These are phyloP conservation scores for Choloepus hoffmanni DNA, from an alignment of 2,113 vertebrate species.

Conservation along the genomic window DNA sequence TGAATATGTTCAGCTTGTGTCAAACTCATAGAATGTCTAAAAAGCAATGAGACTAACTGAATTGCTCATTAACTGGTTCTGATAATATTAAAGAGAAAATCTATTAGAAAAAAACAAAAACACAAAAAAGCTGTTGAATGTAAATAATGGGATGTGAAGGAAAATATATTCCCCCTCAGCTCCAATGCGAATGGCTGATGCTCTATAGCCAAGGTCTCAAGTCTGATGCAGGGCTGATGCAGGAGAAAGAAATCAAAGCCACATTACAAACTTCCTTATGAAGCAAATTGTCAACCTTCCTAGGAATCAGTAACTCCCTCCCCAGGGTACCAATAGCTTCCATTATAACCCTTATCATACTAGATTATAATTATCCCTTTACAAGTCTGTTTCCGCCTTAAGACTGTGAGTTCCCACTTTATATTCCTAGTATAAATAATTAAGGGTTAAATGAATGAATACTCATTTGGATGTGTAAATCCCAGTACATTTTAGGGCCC, in stretches of 20 bases:
- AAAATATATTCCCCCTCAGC: neutral
- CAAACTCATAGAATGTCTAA: neutral
- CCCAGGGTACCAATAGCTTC: neutral
- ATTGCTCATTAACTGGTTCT: neutral
- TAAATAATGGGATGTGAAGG: neutral
- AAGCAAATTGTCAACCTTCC: neutral
- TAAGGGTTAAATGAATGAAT: neutral
- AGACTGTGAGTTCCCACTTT: neutral
- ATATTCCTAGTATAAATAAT: neutral
- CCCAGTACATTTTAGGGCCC: neutral
- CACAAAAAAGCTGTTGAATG: neutral
- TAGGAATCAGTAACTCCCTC: slow-evolving; percentile 3
- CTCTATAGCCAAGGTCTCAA: neutral
- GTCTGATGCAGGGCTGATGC: neutral
- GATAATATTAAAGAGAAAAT: neutral
- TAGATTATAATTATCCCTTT: neutral
- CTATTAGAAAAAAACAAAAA: neutral
- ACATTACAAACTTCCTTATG: neutral
- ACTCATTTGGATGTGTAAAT: neutral
- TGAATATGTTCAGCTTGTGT: neutral
- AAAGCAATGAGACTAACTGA: neutral
- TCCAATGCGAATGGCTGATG: neutral
- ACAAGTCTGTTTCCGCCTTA: neutral
- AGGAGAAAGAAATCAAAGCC: slow-evolving; percentile 48
- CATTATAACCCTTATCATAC: neutral